These are phyloP conservation scores for Xanthorhoe designata DNA, from an alignment of 2,888 invertebrate species.

Conservation along the genomic window DNA sequence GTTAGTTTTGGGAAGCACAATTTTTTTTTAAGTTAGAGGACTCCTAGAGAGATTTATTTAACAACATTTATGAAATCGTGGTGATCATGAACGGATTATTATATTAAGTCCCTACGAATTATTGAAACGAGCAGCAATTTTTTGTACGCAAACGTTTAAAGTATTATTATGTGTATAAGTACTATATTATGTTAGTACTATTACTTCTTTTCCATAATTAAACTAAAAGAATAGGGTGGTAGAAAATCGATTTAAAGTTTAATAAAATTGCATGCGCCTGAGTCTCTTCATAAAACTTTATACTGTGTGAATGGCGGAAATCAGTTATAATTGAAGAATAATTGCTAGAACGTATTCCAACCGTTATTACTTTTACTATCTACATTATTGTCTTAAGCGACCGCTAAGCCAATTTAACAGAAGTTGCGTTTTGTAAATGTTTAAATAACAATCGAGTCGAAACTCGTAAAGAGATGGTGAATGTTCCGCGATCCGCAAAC, in stretches of 20 bases:
- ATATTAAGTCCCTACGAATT: too few relatives aligned
- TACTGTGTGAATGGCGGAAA: slow-evolving; percentile 53
- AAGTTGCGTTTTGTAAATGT: slow-evolving; percentile 15
- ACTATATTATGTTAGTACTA: slow-evolving; percentile 2
- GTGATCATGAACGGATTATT: too few relatives aligned
- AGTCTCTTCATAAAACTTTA: slow-evolving; percentile 50
- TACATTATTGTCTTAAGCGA: slow-evolving; percentile 32
- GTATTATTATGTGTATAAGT: not conserved
- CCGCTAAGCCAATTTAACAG: slow-evolving; percentile 25
- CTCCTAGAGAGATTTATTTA: too few relatives aligned
- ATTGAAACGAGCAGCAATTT: too few relatives aligned
- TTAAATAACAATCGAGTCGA: slow-evolving; percentile 56
- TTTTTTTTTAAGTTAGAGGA: too few relatives aligned
- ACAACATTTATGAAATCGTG: too few relatives aligned
- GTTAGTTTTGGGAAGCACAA: too few relatives aligned
- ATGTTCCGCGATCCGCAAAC: slow-evolving; percentile 62
- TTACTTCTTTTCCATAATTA: slow-evolving; percentile 50
- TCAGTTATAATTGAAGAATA: slow-evolving; percentile 58
- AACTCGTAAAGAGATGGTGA: slow-evolving; percentile 57
- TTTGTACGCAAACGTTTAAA: too few relatives aligned
- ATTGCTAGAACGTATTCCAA: slow-evolving; percentile 51
- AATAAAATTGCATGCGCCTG: slow-evolving; percentile 51
- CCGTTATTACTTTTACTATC: slow-evolving; percentile 46
- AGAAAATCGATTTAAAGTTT: slow-evolving; percentile 49
- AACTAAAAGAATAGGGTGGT: slow-evolving; percentile 50